Conservation (phyloP, 2,797 vertebrate genomes). For the Pempheris klunzingeri region DNA sequence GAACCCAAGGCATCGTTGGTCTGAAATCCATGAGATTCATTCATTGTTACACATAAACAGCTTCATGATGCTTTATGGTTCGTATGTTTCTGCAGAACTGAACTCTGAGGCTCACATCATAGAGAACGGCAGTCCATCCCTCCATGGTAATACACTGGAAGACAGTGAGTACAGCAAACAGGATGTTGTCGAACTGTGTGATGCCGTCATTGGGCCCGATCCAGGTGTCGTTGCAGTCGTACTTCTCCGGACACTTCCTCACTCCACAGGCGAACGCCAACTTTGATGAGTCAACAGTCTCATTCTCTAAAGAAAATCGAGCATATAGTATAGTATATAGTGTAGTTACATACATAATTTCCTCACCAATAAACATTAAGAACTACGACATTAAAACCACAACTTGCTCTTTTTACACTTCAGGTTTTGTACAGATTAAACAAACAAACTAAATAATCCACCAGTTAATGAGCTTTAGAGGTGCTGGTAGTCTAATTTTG, state of each 20-base stretch:
- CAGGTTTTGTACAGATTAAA: too few relatives aligned
- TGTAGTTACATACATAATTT: background rate
- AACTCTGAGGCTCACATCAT: slow-evolving; percentile 89
- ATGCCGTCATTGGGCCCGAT: slow-evolving; percentile 98
- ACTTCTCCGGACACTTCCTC: slow-evolving; percentile 92
- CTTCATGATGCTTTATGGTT: background rate
- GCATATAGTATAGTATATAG: too few relatives aligned
- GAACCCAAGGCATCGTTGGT: slow-evolving; percentile 98
- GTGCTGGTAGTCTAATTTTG: too few relatives aligned
- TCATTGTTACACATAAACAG: slow-evolving; percentile 6
- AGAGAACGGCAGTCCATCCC: slow-evolving; percentile 98
- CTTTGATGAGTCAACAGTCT: slow-evolving; percentile 91
- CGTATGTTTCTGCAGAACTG: background rate
- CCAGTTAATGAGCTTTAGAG: too few relatives aligned
- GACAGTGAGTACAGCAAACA: slow-evolving; percentile 98
- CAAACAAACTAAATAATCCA: too few relatives aligned
- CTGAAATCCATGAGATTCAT: slow-evolving; percentile 81
- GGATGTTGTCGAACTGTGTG: slow-evolving; percentile 99
- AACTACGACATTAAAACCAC: too few relatives aligned
- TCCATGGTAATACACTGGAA: slow-evolving; percentile 99
- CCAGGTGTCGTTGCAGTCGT: slow-evolving; percentile 93
- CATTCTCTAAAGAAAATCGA: too few relatives aligned
- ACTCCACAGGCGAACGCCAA: slow-evolving; percentile 94
- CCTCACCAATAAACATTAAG: background rate
- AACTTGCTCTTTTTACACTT: too few relatives aligned